phyloP scores from a whole-genome alignment of 1,140 invertebrate genomes.

The Trachymyrmex cornetzi region DNA sequence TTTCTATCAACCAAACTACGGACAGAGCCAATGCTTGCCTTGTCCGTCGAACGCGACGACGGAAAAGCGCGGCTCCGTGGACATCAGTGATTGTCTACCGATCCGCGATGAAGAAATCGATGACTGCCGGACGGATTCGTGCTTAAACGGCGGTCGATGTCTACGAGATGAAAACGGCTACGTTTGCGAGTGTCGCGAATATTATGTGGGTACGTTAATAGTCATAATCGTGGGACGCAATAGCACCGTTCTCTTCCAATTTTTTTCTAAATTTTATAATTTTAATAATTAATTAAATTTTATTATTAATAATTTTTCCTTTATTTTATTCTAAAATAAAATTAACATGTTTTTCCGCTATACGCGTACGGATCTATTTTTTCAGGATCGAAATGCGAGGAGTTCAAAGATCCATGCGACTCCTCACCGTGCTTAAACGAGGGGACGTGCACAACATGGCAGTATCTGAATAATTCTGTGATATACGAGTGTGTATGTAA shows the following conservation, averaged over 20 bases:
- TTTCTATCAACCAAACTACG: constrained; percentile 88
- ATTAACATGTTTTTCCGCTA: background rate
- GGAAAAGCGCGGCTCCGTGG: constrained; percentile 84
- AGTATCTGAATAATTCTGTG: constrained; percentile 52
- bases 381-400: constrained; percentile 79
- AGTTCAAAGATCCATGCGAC: constrained; percentile 77
- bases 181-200: constrained; percentile 83
- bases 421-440: constrained; percentile 84
- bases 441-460: constrained; percentile 85
- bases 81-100: constrained; percentile 85
- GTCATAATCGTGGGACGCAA: background rate
- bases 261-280: background rate
- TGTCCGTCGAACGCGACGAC: constrained; percentile 89
- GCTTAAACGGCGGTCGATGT: constrained; percentile 84
- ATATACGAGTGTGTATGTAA: constrained; percentile 84
- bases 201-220: constrained; percentile 81
- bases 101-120: constrained; percentile 77
- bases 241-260: background rate
- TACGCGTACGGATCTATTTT: background rate
- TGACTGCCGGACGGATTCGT: constrained; percentile 82
- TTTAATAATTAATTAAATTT: background rate
- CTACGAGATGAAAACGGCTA: constrained; percentile 78
- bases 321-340: no score
- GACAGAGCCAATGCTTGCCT: constrained; percentile 86
- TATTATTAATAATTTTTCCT: no score